Percentiles rank a stretch among this genome's conserved stretches.
Conservation (phyloP, 2,113 vertebrate genomes). For the Aspidoscelis tigris region DNA sequence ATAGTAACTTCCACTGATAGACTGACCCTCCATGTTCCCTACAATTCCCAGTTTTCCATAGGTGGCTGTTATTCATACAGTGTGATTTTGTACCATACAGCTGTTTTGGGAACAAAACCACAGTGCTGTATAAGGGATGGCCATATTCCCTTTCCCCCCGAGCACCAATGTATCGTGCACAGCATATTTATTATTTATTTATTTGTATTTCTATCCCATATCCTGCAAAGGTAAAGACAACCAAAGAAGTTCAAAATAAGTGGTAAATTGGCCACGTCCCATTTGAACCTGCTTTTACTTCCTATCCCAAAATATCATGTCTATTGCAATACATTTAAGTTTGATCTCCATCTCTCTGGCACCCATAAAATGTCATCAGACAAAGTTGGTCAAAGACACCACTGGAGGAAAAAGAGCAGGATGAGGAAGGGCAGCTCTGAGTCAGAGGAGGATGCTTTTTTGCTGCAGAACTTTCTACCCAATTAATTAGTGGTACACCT, state of each 20-base stretch:
- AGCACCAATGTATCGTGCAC: too few relatives aligned
- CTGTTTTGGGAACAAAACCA: too few relatives aligned
- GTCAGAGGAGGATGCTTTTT: background rate
- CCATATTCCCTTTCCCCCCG: too few relatives aligned
- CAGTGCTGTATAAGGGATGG: too few relatives aligned
- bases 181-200: too few relatives aligned
- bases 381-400: slow-evolving; percentile 41
- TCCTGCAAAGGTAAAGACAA: background rate
- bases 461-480: background rate
- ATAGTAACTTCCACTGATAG: too few relatives aligned
- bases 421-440: background rate
- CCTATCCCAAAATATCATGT: background rate
- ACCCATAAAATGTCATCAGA: background rate
- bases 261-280: background rate
- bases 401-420: slow-evolving; percentile 1
- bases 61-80: too few relatives aligned
- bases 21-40: too few relatives aligned
- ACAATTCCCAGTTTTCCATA: too few relatives aligned
- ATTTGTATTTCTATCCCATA: background rate
- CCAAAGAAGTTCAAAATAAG: background rate
- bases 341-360: slow-evolving; percentile 28
- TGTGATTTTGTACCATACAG: too few relatives aligned
- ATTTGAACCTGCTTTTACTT: background rate
- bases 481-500: too few relatives aligned
- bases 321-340: slow-evolving; percentile 1